phyloP scores from a whole-genome alignment of 2,797 vertebrate species.

The Danio albolineatus region DNA sequence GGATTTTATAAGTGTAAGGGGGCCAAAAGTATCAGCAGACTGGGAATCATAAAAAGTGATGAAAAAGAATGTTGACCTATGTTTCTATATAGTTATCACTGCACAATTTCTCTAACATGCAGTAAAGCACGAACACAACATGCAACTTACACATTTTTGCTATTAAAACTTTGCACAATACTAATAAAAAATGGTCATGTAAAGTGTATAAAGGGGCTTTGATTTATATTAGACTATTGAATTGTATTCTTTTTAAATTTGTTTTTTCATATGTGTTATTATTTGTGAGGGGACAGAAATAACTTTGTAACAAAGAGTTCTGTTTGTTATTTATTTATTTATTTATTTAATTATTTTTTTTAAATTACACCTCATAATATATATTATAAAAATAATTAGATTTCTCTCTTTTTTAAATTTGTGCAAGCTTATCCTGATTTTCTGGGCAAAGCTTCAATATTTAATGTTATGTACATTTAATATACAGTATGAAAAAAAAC shows the following conservation, averaged over 20 bases:
- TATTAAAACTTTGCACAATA: background rate
- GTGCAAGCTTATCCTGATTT: too few species aligned
- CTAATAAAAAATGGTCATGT: background rate
- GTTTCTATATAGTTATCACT: background rate
- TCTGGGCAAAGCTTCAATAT: too few species aligned
- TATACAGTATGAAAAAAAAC: background rate
- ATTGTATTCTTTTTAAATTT: too few species aligned
- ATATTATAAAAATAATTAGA: too few species aligned
- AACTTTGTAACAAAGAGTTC: too few species aligned
- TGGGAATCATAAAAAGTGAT: conserved; percentile 31
- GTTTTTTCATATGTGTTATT: too few species aligned
- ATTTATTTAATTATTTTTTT: too few species aligned
- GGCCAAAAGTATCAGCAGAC: conserved; percentile 43
- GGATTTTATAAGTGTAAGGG: conserved; percentile 71
- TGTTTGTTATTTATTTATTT: too few species aligned
- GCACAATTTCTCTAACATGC: background rate
- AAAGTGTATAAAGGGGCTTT: background rate
- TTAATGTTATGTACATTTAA: background rate
- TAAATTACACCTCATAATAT: too few species aligned
- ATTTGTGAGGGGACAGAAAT: too few species aligned
- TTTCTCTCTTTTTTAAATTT: too few species aligned
- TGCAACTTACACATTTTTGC: background rate
- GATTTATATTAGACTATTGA: too few species aligned
- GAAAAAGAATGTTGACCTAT: conserved; percentile 23
- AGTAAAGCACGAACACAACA: background rate